phyloP scores from a whole-genome alignment of 1,140 invertebrate genomes.

The Dolichoris vasculosae region DNA sequence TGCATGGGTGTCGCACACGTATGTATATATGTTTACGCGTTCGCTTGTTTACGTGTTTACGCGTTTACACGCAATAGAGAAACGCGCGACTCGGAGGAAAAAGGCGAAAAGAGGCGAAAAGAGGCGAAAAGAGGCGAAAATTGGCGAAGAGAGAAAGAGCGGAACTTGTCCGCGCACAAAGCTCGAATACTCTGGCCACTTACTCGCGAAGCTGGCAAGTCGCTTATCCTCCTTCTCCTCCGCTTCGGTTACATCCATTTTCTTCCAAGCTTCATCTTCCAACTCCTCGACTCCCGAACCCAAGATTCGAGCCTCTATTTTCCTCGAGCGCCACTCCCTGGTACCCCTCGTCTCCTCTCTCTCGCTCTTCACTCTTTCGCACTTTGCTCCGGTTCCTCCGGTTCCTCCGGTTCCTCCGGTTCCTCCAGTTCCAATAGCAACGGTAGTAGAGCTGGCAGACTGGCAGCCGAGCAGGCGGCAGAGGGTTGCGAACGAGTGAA shows the following conservation, averaged over 20 bases:
- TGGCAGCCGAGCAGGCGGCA: conserved; percentile 48
- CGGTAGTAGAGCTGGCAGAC: conserved; percentile 63
- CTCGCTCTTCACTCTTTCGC: conserved; percentile 55
- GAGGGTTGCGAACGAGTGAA: conserved; percentile 59
- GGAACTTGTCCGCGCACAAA: not conserved
- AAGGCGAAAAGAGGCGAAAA: not conserved
- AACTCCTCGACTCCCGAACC: not conserved
- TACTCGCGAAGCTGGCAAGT: not conserved
- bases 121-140: not conserved
- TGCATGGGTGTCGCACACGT: not conserved
- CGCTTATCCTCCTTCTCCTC: conserved; percentile 68
- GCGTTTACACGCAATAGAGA: no score
- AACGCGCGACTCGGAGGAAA: no score
- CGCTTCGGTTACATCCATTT: conserved; percentile 64
- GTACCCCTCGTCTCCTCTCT: conserved; percentile 49
- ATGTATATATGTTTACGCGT: not conserved
- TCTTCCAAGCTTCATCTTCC: conserved; percentile 55
- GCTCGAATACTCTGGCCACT: conserved; percentile 60
- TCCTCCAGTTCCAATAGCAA: conserved; percentile 63
- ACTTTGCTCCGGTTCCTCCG: conserved; percentile 47
- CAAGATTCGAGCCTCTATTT: conserved; percentile 9
- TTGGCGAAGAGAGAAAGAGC: not conserved
- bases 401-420: no score
- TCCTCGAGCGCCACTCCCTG: not conserved
- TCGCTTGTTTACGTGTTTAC: no score